Base-by-base conservation (phyloP, 2,888 invertebrate genomes). In the Ennomos fuscantarius region DNA sequence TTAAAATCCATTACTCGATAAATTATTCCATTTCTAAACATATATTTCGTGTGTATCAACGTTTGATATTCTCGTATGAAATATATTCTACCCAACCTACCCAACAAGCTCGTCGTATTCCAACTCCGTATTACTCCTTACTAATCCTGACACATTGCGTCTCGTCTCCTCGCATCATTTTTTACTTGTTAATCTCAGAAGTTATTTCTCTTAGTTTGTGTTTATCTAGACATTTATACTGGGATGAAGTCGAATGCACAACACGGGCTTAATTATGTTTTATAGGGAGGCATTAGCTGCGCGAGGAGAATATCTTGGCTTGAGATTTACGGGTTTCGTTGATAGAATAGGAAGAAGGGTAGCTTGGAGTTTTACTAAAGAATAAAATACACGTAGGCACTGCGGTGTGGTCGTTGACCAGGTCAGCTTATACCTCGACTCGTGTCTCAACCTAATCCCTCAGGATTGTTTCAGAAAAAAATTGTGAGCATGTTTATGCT, bases 181-280 rank as follows among this genome's bases (percentile, higher is more conserved):
- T 81, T 81, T 79, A 78, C 68, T 65, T 74, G 74, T 74, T 82
- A 80, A 81, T 79, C 80, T 73, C 60, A 60, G 60, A 34, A 55
- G 74, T 68, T 76, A 76, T 81, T 72, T 69, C 68, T 73, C 73
- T 70, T 71, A 70, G 72, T 80, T 80, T 74, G 65, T 72, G 65
- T 76, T 78, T 73, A 76, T 78, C 72, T 68, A 45, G 35, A 59
- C 70, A 73, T 79, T 77, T 72, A 70, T 77, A 66, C 58, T 1
- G 57, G 68, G 72, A 71, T 70, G 50, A 71, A 69, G 54, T 40
- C 32, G 44, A 24, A 60, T 66, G 58, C 62, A 61, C 35, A 51
- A 49, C 45, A 34, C 37, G 36, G n/a, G 13, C 31, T 44, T 55
- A 60, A 60, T 55, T 35, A 41, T 52, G 48, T 39, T 61, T 46